phyloP scores from a whole-genome alignment of 2,888 invertebrate species.

The Hipparchia semele region DNA sequence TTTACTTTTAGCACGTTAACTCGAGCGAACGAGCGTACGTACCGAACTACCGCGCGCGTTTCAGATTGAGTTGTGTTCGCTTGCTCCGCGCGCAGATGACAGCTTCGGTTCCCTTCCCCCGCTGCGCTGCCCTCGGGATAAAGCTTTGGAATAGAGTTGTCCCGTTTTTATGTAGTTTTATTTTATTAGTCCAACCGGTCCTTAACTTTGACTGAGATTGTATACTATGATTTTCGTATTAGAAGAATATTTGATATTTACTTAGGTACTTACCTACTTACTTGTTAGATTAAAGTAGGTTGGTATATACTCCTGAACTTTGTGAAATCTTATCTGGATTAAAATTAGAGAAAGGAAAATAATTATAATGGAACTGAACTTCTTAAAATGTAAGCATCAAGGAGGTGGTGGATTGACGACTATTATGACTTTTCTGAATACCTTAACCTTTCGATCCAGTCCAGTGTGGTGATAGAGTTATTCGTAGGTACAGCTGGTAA shows the following conservation, averaged over 20 bases:
- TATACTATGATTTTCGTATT: conserved; percentile 27
- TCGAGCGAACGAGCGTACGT: conserved; percentile 24
- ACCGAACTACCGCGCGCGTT: conserved; percentile 63
- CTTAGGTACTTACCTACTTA: neutral
- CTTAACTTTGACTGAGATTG: conserved; percentile 38
- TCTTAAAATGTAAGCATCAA: too few species aligned
- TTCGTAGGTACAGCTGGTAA: too few species aligned
- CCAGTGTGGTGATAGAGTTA: too few species aligned
- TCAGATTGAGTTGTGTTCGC: conserved; percentile 54
- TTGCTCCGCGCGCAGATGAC: conserved; percentile 38
- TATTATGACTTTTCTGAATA: too few species aligned
- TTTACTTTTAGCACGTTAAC: conserved; percentile 30
- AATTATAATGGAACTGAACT: too few species aligned
- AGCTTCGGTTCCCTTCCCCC: conserved; percentile 34
- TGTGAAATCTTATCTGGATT: too few species aligned
- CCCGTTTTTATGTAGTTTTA: conserved; percentile 68
- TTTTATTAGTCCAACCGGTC: conserved; percentile 56
- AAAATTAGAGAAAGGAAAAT: too few species aligned
- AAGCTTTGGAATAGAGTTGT: conserved; percentile 66
- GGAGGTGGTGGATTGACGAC: too few species aligned
- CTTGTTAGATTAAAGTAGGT: neutral
- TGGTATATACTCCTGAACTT: too few species aligned
- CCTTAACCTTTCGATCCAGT: too few species aligned
- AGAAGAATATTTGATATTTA: conserved; percentile 20
- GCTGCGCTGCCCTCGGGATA: conserved; percentile 35